phyloP scores from a whole-genome alignment of 2,888 invertebrate genomes.

The Oscheius sp. region DNA sequence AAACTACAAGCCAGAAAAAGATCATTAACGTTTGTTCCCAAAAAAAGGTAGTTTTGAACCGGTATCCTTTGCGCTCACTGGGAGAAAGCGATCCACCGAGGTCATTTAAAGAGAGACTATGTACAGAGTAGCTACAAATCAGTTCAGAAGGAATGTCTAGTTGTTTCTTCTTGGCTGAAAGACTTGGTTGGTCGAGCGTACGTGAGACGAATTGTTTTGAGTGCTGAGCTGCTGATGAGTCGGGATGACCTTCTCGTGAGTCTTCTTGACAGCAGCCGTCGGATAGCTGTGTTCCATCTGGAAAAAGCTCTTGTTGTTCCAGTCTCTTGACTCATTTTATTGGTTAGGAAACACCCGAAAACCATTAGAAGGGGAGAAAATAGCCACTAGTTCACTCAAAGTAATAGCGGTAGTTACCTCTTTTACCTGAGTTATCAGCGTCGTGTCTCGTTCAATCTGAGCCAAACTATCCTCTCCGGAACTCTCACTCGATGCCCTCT shows the following conservation, averaged over 20 bases:
- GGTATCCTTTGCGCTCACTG: constrained; percentile 4
- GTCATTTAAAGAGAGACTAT: constrained; percentile 18
- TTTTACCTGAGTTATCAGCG: constrained; percentile 47
- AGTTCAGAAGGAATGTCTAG: constrained; percentile 34
- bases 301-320: constrained; percentile 12
- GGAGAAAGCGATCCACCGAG: constrained; percentile 9
- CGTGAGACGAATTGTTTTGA: constrained; percentile 29
- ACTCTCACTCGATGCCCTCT: constrained; percentile 49
- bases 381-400: neutral
- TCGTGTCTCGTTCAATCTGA: constrained; percentile 50
- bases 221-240: constrained; percentile 36
- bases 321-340: no score
- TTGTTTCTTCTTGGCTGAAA: constrained; percentile 55
- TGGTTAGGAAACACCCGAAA: neutral
- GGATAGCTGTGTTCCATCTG: constrained; percentile 59
- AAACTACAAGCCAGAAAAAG: no score
- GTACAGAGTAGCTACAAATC: constrained; percentile 29
- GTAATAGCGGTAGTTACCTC: neutral
- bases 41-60: neutral
- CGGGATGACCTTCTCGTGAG: constrained; percentile 57
- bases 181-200: constrained; percentile 35
- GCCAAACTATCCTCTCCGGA: constrained; percentile 47
- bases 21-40: no score
- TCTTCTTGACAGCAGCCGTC: constrained; percentile 50
- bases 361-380: neutral